Conservation (phyloP, 2,113 vertebrate species). For the Stegastes partitus region DNA sequence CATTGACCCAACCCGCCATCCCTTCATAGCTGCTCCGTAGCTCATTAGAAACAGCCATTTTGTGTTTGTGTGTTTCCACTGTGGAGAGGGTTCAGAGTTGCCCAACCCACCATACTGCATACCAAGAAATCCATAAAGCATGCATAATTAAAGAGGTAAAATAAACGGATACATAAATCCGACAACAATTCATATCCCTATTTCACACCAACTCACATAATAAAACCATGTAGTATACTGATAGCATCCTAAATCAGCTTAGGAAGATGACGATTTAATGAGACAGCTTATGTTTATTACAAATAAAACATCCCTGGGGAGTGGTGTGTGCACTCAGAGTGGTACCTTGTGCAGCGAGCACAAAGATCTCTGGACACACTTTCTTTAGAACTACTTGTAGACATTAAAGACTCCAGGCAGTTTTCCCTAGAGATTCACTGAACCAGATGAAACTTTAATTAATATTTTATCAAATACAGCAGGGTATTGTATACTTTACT, state of each 20-base stretch:
- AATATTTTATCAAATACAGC: background rate
- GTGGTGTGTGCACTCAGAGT: background rate
- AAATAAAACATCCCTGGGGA: background rate
- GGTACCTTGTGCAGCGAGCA: background rate
- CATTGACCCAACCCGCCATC: slow-evolving; percentile 37
- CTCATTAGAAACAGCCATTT: slow-evolving; percentile 26
- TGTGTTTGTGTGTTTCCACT: slow-evolving; percentile 49
- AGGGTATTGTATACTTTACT: too few relatives aligned
- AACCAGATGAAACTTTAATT: background rate
- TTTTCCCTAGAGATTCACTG: background rate
- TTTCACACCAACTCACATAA: background rate
- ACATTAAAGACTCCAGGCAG: background rate
- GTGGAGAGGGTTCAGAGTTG: slow-evolving; percentile 6
- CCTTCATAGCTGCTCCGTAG: slow-evolving; percentile 41
- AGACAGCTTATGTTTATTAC: background rate
- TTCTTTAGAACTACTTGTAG: background rate
- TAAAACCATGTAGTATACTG: background rate
- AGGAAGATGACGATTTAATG: background rate
- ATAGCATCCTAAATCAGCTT: background rate
- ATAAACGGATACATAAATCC: background rate
- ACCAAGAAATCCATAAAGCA: slow-evolving; percentile 29
- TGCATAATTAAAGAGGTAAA: slow-evolving; percentile 15
- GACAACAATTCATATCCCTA: slow-evolving; percentile 11
- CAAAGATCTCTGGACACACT: slow-evolving; percentile 5
- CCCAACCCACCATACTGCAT: slow-evolving; percentile 4